Base-by-base conservation (phyloP, 2,113 vertebrate species). In the Aviceda subcristata region DNA sequence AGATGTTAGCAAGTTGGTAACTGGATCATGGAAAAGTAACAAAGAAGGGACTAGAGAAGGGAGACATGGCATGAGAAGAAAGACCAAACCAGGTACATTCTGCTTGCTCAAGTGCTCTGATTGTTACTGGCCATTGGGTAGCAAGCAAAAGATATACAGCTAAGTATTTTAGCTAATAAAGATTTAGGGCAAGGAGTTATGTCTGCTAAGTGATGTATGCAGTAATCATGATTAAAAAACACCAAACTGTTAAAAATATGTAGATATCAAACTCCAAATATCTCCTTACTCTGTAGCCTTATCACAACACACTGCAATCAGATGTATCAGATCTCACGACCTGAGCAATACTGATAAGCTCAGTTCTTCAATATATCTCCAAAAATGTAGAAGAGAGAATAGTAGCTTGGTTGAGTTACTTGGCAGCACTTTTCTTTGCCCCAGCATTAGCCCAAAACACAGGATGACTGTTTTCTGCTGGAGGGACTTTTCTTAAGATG, bases 241-340 rank as follows among this genome's bases (percentile, higher is more conserved):
- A 10, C 39, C 39, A 39, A 39, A 39, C 50, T 36, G 23, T 39
- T 74, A 60, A 63, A 84, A 77, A 39, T 10, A 57, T 3, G 6
- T n/a, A 63, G 51, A 10, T 71, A 50, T 26, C 12, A 48, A 57
- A 75, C 29, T 63, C 24, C 7, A 36, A 39, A 24, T 30, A 62
- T 34, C 16, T 91, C 34, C 26, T 71, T 63, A 18, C 11, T 77
- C 64, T 56, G 29, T 36, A 56, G 56, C 72, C 21, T 51, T 56
- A 22, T 68, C n/a, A 38, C 55, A 69, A 6, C 0, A 0, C 1
- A 5, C 68, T 89, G 60, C 55, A 55, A 2, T 64, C 5, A 3
- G 24, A 56, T 0, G 0, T 38, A 43, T 48, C 24, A 17, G 63
- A 50, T 66, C 50, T 71, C 24, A 14, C 0, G 11, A 55, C 41